These are phyloP conservation scores for Muraenolepis orangiensis DNA, from an alignment of 2,797 vertebrate species.

Conservation along the genomic window DNA sequence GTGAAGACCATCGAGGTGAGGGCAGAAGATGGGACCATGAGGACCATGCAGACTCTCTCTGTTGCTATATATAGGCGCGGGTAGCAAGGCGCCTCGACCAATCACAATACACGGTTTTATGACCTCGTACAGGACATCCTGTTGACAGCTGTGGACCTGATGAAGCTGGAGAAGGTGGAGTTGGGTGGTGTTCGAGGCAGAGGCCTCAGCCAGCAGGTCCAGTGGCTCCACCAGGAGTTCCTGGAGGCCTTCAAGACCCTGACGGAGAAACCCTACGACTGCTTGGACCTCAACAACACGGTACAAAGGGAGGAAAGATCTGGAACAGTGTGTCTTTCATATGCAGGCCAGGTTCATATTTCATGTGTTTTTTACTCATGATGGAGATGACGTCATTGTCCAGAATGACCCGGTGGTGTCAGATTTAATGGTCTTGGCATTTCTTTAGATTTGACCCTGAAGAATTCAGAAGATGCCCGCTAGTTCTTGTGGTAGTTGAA, in stretches of 20 bases:
- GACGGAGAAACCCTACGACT: constrained; percentile 77
- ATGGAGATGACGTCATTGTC: not conserved
- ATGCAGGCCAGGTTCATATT: not conserved
- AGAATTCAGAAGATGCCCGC: not conserved
- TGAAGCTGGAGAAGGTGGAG: constrained; percentile 86
- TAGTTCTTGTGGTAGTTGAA: not conserved
- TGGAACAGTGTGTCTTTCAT: too few species aligned
- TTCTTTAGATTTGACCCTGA: not conserved
- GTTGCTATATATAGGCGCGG: too few species aligned
- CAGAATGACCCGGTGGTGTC: not conserved
- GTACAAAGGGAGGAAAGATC: constrained; percentile 53
- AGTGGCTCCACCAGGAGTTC: constrained; percentile 78
- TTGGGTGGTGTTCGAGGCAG: constrained; percentile 83
- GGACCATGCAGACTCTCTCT: too few species aligned
- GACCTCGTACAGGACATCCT: constrained; percentile 72
- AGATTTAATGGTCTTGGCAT: not conserved
- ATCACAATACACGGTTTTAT: not conserved
- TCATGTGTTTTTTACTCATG: not conserved
- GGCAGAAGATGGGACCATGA: not conserved
- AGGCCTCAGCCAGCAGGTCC: constrained; percentile 78
- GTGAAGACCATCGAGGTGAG: constrained; percentile 76
- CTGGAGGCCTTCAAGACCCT: constrained; percentile 74
- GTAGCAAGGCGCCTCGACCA: not conserved
- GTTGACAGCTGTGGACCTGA: constrained; percentile 77
- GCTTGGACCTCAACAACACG: constrained; percentile 75